Evolutionary conservation across 2,797 vertebrate genomes (phyloP), one percentile per base, ranked within the genome.

Genomic region (Lophotriccus pileatus): DNA sequence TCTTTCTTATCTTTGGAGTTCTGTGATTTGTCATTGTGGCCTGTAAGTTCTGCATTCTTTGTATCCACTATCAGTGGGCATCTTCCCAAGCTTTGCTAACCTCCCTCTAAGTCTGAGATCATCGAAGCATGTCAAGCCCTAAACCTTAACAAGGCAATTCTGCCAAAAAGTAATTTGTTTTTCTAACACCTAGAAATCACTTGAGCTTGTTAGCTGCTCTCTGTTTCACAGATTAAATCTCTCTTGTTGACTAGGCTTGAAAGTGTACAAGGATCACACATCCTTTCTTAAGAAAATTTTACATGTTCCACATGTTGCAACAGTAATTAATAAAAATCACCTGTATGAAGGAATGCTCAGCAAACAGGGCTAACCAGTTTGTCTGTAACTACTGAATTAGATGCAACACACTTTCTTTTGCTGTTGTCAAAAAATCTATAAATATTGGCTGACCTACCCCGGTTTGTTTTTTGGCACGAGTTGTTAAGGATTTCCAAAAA

Each of bases 301-400:
- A 7, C 24, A 70, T 39, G 25, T 34, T 62, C 7, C 22, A 30
- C 18, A 32, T 55, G 63, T 62, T 78, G 7, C 30, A 63, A n/a
- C 18, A 47, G 8, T 92, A 90, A 83, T 87, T 97, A 96, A 67
- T 89, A 89, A 95, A 94, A 86, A 66, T 25, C 58, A 92, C 28
- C 34, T 74, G 9, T 32, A 92, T 93, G 77, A 93, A 14, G 43
- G 76, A 95, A 83, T 66, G 44, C 4, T 7, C 36, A 62, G 21
- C 34, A 94, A 90, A 49, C 24, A 70, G 21, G 50, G 30, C 47
- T 82, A 21, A 55, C 22, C 11, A 4, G 37, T 93, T 95, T 89
- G 67, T 95, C 91, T 93, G 32, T 44, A 55, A 79, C 44, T 76
- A 72, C 25, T 84, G 64, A 92, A 93, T 46, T 86, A 28, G 66